Evolutionary conservation across 2,113 vertebrate genomes (phyloP), one percentile per base, ranked within the genome.

Genomic region (Malurus cyaneus): DNA sequence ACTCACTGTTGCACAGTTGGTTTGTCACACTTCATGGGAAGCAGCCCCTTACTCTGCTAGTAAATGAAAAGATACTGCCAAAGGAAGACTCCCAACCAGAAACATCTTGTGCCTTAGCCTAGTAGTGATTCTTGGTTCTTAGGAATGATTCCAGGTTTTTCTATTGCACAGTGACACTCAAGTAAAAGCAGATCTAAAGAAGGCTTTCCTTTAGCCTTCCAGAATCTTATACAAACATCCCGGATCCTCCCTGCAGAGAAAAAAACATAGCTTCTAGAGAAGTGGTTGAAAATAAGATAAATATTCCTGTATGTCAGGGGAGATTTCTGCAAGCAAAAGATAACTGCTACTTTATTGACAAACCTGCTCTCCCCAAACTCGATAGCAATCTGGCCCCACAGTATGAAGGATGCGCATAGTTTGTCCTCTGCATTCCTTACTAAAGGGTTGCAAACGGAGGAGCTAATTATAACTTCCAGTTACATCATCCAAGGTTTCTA

Each of bases 301-400:
- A 72, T 34, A 89, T 62, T 94, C 79, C 81, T 64, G 32, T 42
- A 31, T 47, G 67, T 77, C 78, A 78, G 41, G 74, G 42, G 62
- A 95, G 81, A 92, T 88, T 76, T 89, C 89, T 94, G 87, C 87
- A 96, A 59, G 81, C 89, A 82, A 82, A 83, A 93, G 73, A 79
- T 95, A 96, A 91, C 86, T 79, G 73, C 66, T 77, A 6, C 74
- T 79, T 93, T 82, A 94, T 82, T 95, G 93, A 95, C 91, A 87
- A 94, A 50, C 36, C 34, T 61, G 78, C 34, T 50, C 59, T 74
- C 78, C 84, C 31, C 26, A 18, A 80, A 92, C 73, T 57, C 3
- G 16, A 91, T 44, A 92, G 73, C 23, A 47, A 93, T 91, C 89
- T 86, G 74, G 50, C 62, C 69, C 69, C 74, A 72, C 42, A 94